Evolutionary conservation across 2,113 vertebrate species (phyloP).

Genomic region (Apaloderma vittatum): DNA sequence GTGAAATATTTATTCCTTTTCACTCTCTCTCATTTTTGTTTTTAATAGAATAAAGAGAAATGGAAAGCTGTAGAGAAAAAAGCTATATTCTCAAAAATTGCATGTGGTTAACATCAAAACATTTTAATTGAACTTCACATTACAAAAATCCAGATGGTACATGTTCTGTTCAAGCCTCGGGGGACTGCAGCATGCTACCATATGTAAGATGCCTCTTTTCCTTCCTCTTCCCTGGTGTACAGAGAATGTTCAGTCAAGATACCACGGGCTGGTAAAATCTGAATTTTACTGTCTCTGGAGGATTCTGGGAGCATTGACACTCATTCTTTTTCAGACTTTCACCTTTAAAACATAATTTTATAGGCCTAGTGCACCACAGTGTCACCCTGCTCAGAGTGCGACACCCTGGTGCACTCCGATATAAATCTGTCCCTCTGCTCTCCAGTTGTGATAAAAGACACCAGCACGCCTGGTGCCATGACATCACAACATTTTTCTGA

Average conservation of each 20-base stretch:
- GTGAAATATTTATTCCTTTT: slow-evolving; percentile 1
- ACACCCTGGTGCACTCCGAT: background rate
- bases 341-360: background rate
- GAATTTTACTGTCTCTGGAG: background rate
- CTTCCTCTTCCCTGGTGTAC: background rate
- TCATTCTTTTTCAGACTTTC: background rate
- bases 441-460: background rate
- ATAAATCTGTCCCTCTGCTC: background rate
- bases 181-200: background rate
- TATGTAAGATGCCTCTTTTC: background rate
- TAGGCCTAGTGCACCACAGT: background rate
- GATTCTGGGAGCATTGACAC: background rate
- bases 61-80: background rate
- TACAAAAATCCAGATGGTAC: slow-evolving; percentile 49
- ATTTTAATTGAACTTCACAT: slow-evolving; percentile 56
- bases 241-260: background rate
- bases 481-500: background rate
- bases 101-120: slow-evolving; percentile 47
- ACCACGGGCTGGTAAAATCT: background rate
- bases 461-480: background rate
- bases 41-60: slow-evolving; percentile 1
- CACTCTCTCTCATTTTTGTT: background rate
- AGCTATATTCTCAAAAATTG: background rate
- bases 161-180: slow-evolving; percentile 33
- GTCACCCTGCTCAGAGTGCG: background rate